These are phyloP conservation scores for Philereme vetulata DNA, from an alignment of 2,888 invertebrate genomes.

Conservation along the genomic window DNA sequence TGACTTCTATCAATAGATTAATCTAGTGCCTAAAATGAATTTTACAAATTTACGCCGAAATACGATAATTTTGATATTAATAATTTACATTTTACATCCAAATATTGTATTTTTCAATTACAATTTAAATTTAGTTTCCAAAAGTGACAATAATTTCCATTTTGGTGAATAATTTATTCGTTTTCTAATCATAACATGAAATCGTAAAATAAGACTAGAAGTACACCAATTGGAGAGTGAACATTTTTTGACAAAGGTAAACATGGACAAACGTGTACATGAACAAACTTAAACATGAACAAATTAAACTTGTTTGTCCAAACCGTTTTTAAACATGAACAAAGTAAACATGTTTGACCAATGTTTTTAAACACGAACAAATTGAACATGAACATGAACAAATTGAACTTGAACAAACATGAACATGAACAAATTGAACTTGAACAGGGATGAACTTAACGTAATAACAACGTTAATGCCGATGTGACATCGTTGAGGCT, in stretches of 20 bases:
- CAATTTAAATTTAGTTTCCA: constrained; percentile 41
- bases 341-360: constrained; percentile 5
- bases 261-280: constrained; percentile 36
- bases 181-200: constrained; percentile 43
- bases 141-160: constrained; percentile 30
- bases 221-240: constrained; percentile 67
- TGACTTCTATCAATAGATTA: constrained; percentile 69
- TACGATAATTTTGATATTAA: constrained; percentile 67
- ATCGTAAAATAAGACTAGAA: constrained; percentile 73
- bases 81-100: constrained; percentile 48
- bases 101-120: constrained; percentile 48
- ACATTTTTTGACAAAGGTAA: constrained; percentile 35
- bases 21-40: constrained; percentile 69
- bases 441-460: constrained; percentile 3
- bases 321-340: constrained; percentile 5
- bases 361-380: constrained; percentile 6
- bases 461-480: constrained; percentile 71
- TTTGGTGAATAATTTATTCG: not conserved
- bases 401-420: too few relatives aligned
- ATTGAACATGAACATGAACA: constrained; percentile 24
- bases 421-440: constrained; percentile 17
- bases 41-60: constrained; percentile 76
- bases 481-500: constrained; percentile 72
- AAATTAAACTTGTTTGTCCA: not conserved
- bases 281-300: constrained; percentile 25